phyloP scores from a whole-genome alignment of 2,113 vertebrate species.

The Beaufortia kweichowensis region DNA sequence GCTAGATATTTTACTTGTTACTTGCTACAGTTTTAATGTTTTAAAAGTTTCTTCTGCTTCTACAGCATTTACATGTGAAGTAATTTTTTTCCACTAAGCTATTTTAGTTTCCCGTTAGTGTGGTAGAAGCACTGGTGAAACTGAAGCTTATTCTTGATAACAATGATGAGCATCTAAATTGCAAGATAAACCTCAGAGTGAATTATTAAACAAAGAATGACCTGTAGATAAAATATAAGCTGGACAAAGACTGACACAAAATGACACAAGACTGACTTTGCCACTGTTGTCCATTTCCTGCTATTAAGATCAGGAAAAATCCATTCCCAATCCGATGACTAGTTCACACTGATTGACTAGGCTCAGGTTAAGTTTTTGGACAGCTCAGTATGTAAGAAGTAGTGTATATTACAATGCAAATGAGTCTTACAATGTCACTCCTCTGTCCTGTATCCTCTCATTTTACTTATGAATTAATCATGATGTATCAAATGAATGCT shows the following conservation, averaged over 20 bases:
- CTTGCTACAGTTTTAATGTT: too few relatives aligned
- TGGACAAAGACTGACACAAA: background rate
- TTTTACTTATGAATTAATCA: conserved; percentile 66
- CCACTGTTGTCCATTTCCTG: background rate
- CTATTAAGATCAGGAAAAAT: conserved; percentile 12
- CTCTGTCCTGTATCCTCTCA: conserved; percentile 24
- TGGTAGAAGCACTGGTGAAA: background rate
- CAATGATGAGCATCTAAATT: background rate
- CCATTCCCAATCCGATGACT: conserved; percentile 8
- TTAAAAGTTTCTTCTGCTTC: too few relatives aligned
- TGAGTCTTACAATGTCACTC: conserved; percentile 46
- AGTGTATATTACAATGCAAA: conserved; percentile 60
- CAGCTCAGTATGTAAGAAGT: conserved; percentile 44
- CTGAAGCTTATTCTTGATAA: too few relatives aligned
- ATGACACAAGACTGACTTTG: background rate
- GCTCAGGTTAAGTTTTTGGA: conserved; percentile 43
- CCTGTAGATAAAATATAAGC: background rate
- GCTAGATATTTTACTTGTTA: too few relatives aligned
- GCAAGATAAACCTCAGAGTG: background rate
- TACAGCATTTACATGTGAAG: too few relatives aligned
- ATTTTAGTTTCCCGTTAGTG: too few relatives aligned
- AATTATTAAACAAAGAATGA: background rate
- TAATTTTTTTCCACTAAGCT: too few relatives aligned
- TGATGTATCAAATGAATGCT: conserved; percentile 28
- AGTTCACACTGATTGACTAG: conserved; percentile 24